phyloP scores from a whole-genome alignment of 1,140 invertebrate genomes.

The Phthorimaea operculella region DNA sequence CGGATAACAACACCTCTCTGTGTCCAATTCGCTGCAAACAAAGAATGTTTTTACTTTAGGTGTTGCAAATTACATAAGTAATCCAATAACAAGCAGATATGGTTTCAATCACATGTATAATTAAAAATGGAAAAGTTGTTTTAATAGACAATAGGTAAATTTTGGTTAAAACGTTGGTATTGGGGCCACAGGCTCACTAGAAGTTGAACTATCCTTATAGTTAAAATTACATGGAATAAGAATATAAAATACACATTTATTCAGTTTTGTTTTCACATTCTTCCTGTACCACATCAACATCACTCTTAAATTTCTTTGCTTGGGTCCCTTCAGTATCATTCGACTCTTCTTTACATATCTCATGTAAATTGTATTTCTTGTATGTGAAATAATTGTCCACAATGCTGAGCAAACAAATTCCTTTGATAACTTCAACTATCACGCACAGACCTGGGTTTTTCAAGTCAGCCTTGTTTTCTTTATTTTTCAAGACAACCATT shows the following conservation, averaged over 20 bases:
- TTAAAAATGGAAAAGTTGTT: constrained; percentile 18
- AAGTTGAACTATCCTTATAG: constrained; percentile 5
- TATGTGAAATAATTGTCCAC: constrained; percentile 59
- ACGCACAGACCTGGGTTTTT: constrained; percentile 80
- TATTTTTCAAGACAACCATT: constrained; percentile 74
- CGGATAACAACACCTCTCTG: background rate
- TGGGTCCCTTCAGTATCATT: constrained; percentile 47
- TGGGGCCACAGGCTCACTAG: background rate
- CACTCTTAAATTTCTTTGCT: constrained; percentile 53
- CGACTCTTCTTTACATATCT: constrained; percentile 51
- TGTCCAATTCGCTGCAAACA: background rate
- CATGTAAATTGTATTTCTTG: constrained; percentile 61
- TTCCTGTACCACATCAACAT: constrained; percentile 25
- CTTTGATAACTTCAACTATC: constrained; percentile 81
- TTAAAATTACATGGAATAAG: constrained; percentile 5
- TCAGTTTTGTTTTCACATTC: constrained; percentile 31
- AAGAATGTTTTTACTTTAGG: background rate
- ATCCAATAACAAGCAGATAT: background rate
- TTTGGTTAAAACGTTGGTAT: constrained; percentile 24
- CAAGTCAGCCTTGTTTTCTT: constrained; percentile 80
- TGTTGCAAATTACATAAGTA: background rate
- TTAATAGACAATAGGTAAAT: constrained; percentile 17
- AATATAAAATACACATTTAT: constrained; percentile 14
- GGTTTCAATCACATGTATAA: constrained; percentile 20
- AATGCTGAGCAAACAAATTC: constrained; percentile 54